Percentiles rank a stretch among this genome's conserved stretches.
These are phyloP conservation scores for Drosophila burlai DNA, from an alignment of 1,140 invertebrate species.

Conservation along the genomic window DNA sequence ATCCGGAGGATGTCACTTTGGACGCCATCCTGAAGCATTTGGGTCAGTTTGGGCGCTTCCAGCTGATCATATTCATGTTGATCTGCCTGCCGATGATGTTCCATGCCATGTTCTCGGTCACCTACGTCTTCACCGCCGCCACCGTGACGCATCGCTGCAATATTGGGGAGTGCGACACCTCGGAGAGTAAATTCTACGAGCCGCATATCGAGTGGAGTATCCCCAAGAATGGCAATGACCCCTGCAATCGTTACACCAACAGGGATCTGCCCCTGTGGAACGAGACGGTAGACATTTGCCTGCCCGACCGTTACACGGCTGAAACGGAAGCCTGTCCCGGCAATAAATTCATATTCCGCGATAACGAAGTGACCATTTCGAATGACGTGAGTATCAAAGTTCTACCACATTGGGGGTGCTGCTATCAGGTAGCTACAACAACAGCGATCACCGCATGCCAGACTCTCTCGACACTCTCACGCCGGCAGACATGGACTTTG, in stretches of 20 bases:
- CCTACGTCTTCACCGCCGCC: constrained; percentile 87
- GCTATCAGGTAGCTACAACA: constrained; percentile 12
- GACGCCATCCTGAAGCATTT: constrained; percentile 85
- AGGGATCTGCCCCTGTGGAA: constrained; percentile 46
- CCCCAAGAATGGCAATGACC: constrained; percentile 85
- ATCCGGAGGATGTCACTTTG: constrained; percentile 74
- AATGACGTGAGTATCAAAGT: constrained; percentile 84
- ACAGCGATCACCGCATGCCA: constrained; percentile 27
- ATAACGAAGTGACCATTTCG: constrained; percentile 76
- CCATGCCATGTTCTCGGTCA: constrained; percentile 86
- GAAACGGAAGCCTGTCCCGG: constrained; percentile 62
- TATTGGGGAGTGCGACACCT: constrained; percentile 87
- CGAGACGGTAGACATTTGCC: constrained; percentile 69
- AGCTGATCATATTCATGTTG: constrained; percentile 86
- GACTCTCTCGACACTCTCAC: constrained; percentile 26
- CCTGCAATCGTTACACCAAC: constrained; percentile 85
- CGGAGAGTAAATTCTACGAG: constrained; percentile 84
- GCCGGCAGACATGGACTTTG: constrained; percentile 65
- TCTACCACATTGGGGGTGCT: constrained; percentile 27
- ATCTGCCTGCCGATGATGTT: constrained; percentile 87
- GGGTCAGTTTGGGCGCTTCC: constrained; percentile 88
- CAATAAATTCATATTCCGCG: constrained; percentile 73
- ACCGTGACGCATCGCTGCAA: constrained; percentile 88
- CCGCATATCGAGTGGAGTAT: constrained; percentile 86
- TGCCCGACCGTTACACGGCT: constrained; percentile 82